Evolutionary conservation across 2,888 invertebrate genomes (phyloP), one percentile per base, ranked within the genome.

Genomic region (Cistogaster globosa): DNA sequence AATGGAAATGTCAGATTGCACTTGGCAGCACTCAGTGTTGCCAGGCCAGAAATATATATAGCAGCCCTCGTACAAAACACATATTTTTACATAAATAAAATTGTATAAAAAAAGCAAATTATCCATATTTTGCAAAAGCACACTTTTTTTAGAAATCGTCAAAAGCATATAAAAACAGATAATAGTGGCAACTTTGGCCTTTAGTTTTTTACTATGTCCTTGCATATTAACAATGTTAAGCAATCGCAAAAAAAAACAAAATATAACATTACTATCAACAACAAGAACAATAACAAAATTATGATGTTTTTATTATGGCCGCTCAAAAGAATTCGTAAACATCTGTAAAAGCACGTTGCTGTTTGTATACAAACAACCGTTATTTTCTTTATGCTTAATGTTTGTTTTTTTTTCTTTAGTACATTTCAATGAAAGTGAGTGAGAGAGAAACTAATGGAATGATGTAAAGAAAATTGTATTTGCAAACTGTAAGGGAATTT

Each of bases 261-360:
- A 32, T 18, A 5, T 18, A 45, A 48, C 7, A 71, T 26, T 18
- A 12, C 26, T 7, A 22, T 14, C 45, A 69, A 68, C 14, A 57
- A 36, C 58, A 72, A 48, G 16, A 60, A 9, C 42, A 38, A 8
- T 9, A 36, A 67, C 12, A 48, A 48, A 3, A 42, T 12, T 12
- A 3, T 2, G 12, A 83, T 51, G 32, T 68, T 76, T 45, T 62
- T 14, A 51, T 62, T 18, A 71, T 67, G 53, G 5, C 32, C 65
- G 65, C 60, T 75, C 20, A 53, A 32, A 32, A 76, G 72, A 75
- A 74, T 77, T 51, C 62, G 67, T 42, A 77, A 77, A 42, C 80
- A 84, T 72, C 57, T 77, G 68, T 51, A 18, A 45, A 60, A 68
- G 55, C 78, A 83, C 79, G 72, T 82, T 65, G 71, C 65, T 60